These are phyloP conservation scores for Sitta europaea DNA, from an alignment of 2,113 vertebrate species.

Conservation along the genomic window DNA sequence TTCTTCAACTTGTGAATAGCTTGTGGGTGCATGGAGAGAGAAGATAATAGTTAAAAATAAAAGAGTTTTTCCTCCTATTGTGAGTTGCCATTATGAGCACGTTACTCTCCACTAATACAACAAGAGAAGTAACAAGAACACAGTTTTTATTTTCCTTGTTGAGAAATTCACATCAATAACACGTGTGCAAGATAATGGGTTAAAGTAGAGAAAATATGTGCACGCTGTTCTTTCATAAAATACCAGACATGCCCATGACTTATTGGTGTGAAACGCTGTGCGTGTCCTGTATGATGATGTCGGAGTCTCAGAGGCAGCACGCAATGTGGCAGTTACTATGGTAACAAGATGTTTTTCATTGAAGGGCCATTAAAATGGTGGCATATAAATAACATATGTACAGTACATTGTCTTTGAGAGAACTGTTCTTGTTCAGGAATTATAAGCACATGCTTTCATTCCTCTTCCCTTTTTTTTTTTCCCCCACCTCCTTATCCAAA, in stretches of 20 bases:
- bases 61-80: background rate
- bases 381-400: conserved; percentile 78
- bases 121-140: background rate
- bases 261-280: conserved; percentile 44
- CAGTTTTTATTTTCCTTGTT: background rate
- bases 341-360: conserved; percentile 76
- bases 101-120: background rate
- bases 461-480: background rate
- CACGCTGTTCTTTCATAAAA: conserved; percentile 30
- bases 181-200: background rate
- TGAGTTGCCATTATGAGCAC: background rate
- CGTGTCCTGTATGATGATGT: conserved; percentile 58
- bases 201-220: background rate
- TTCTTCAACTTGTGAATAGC: background rate
- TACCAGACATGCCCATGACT: conserved; percentile 52
- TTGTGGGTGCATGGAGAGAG: background rate
- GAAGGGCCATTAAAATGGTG: conserved; percentile 70
- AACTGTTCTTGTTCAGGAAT: conserved; percentile 48
- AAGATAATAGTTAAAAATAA: background rate
- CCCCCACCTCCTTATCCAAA: background rate
- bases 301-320: conserved; percentile 57
- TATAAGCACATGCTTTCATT: conserved; percentile 60
- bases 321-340: conserved; percentile 68
- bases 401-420: conserved; percentile 61
- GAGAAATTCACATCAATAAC: background rate